Conservation (phyloP, 2,113 vertebrate genomes). For the Clarias gariepinus region DNA sequence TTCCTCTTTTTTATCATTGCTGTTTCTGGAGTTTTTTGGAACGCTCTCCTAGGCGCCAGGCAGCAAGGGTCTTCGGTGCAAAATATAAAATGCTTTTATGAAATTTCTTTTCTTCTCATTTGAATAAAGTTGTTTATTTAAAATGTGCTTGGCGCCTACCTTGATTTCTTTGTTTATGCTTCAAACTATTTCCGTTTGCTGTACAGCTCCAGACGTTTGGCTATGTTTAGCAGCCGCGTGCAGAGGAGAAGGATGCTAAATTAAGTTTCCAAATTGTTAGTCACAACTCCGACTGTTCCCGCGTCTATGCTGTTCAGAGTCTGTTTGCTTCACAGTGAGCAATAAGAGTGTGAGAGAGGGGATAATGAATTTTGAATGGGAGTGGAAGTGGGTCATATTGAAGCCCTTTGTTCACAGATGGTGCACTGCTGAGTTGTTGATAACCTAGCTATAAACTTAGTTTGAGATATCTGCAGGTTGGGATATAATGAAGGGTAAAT, state of each 20-base stretch:
- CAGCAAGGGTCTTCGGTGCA: conserved; percentile 1
- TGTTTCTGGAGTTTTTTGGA: conserved; percentile 30
- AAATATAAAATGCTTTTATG: conserved; percentile 18
- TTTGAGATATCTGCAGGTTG: not conserved
- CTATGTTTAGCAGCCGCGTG: conserved; percentile 4
- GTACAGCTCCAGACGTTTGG: not conserved
- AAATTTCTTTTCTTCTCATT: not conserved
- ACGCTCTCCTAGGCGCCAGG: conserved; percentile 1
- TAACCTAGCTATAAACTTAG: conserved; percentile 8
- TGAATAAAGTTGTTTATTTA: conserved; percentile 19
- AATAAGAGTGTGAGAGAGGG: conserved; percentile 54
- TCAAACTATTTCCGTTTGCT: conserved; percentile 9
- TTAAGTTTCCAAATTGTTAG: conserved; percentile 24
- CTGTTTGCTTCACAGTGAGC: conserved; percentile 6
- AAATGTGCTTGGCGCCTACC: not conserved
- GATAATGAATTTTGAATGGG: conserved; percentile 53
- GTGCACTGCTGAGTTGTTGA: conserved; percentile 28
- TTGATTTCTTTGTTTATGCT: conserved; percentile 18
- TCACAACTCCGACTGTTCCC: conserved; percentile 1
- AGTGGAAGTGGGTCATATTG: conserved; percentile 64
- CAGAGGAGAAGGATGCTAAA: not conserved
- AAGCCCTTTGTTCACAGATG: conserved; percentile 68
- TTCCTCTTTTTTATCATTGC: conserved; percentile 48
- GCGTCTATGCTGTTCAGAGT: not conserved
- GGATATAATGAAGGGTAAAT: not conserved